Base-by-base conservation (phyloP, 1,140 invertebrate genomes). In the Saccostrea glomerata region DNA sequence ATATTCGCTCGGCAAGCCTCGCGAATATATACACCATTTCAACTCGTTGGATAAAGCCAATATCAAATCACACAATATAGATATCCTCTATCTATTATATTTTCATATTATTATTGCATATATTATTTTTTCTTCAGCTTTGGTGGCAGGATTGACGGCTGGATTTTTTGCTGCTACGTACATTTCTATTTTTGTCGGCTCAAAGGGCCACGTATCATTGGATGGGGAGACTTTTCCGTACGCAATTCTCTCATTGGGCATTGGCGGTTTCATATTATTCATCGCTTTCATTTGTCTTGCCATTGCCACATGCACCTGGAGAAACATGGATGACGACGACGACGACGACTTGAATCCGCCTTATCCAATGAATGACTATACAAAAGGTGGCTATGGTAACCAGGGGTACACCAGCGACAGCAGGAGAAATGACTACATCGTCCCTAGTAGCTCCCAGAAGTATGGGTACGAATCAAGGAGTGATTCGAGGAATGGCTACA, bases 221-320 rank as follows among this genome's bases (percentile, higher is more conserved):
- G 60, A 47, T 23, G 60, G 60, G 30, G 13, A 86, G 36, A 7
- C 12, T 23, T 86, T 86, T 36, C 85, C 85, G 3, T 86, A 86
- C 47, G 23, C 85, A 0, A 54, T 70, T 30, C 70, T 86, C 23
- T 40, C 85, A 9, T 86, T 70, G 4, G 85, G 85, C 4, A 17
- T 86, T 3, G 85, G 85, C 54, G 63, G 85, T 54, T 70, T 86
- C 25, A 86, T 86, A 13, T 40, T 70, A 47, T 86, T 86, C 23
- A 70, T 86, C 36, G 63, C 85, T 54, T 63, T 23, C 7, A 73
- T 86, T 30, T 70, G 60, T 23, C 85, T 86, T 17, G 85, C 85
- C 40, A 86, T 86, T 11, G 85, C 85, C 40, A 63, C 70, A 70
- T 86, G 85, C 23, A 40, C 85, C 7, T 86, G 85, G 85, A 86